Percentiles rank a stretch among this genome's conserved stretches.
phyloP scores from a whole-genome alignment of 2,888 invertebrate genomes.

The Temnothorax rugatulus region DNA sequence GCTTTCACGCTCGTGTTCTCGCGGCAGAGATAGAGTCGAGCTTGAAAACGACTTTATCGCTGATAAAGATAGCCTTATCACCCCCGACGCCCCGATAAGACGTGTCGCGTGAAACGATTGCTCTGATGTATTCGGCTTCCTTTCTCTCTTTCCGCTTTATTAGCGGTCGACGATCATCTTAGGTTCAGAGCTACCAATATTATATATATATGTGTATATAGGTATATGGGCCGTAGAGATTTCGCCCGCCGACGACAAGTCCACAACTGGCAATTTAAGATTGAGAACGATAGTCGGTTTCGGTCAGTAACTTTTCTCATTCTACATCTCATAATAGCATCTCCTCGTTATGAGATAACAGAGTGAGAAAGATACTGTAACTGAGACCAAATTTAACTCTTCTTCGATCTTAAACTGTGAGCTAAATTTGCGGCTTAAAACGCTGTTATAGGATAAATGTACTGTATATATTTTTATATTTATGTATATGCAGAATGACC shows the following conservation, averaged over 20 bases:
- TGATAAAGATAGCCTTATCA: slow-evolving; percentile 76
- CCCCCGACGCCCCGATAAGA: slow-evolving; percentile 67
- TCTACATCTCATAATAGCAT: too few species aligned
- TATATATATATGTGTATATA: background rate
- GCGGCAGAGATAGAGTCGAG: slow-evolving; percentile 62
- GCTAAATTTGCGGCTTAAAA: background rate
- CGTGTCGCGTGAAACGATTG: slow-evolving; percentile 21
- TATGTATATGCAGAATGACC: too few species aligned
- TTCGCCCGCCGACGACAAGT: too few species aligned
- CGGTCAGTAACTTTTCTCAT: background rate
- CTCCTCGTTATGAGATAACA: background rate
- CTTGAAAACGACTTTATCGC: slow-evolving; percentile 72
- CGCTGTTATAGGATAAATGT: background rate
- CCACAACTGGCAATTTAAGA: background rate
- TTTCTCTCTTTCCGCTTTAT: slow-evolving; percentile 38
- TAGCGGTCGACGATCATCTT: slow-evolving; percentile 1
- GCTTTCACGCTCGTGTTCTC: slow-evolving; percentile 29
- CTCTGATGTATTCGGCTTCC: slow-evolving; percentile 31
- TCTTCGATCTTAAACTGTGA: background rate
- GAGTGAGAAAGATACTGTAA: background rate
- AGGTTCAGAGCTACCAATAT: background rate
- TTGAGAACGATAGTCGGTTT: too few species aligned
- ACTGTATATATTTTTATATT: background rate
- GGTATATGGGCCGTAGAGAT: too few species aligned
- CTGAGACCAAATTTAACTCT: background rate